Evolutionary conservation across 1,140 invertebrate genomes (phyloP), one percentile per base, ranked within the genome.

Genomic region (Palaemon carinicauda): DNA sequence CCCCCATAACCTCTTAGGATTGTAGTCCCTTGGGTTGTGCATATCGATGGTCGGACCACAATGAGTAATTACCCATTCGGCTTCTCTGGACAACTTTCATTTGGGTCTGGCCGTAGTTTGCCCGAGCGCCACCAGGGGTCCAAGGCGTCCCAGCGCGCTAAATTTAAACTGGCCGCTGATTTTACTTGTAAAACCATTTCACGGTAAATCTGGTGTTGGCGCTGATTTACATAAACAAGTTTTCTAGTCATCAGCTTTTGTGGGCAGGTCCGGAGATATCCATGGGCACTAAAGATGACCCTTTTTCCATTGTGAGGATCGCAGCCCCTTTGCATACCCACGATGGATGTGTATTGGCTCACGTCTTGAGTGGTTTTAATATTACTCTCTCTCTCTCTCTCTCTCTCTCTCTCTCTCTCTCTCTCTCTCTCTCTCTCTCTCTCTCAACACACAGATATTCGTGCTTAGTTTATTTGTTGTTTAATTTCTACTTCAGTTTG

Each of bases 181-280:
- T 51, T 75, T 33, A 75, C 73, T 75, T 75, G 73, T 75, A 75
- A 75, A 75, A 75, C 73, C 41, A 75, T 75, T 75, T 75, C 73
- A 75, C 73, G 73, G 73, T 75, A 41, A 75, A 75, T 75, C 73
- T 51, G 73, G 31, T 51, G 27, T 21, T 51, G 29, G 31, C n/a
- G 33, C 41, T 41, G 73, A 75, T 75, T 75, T 75, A 75, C 73
- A 75, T 75, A 75, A 75, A 75, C 73, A 75, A 51, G 73, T 75
- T 75, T 75, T 75, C 73, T 50, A 41, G 27, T 75, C 73, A 75
- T 75, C 73, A 69, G 65, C 65, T 27, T 69, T 31, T 69, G 24
- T 24, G 65, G 29, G 65, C 24, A 24, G 24, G 24, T 69, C 65
- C 9, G 17, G 65, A 69, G 65, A 41, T 5, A 41, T 41, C 41